Base-by-base conservation (phyloP, 2,113 vertebrate genomes). In the Calypte anna region DNA sequence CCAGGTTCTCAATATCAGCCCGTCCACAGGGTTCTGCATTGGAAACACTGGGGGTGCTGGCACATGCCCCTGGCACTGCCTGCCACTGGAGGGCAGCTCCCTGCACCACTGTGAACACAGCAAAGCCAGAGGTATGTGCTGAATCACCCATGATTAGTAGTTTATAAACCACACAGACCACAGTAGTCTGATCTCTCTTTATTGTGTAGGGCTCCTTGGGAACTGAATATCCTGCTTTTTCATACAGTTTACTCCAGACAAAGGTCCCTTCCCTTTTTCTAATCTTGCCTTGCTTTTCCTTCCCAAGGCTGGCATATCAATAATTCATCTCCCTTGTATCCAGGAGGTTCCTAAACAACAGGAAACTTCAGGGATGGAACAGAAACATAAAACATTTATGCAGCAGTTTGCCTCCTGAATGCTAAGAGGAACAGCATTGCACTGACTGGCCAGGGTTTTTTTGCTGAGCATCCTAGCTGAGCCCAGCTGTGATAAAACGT, bases 301-400 rank as follows among this genome's bases (percentile, higher is more conserved):
- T 94, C 86, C 84, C 91, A 91, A 91, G 89, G 69, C 61, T 95
- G 95, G 92, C 89, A 82, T 86, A 92, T 94, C 96, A 84, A 77
- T 96, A 95, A 97, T 68, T 96, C 92, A 96, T 82, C 91, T 91
- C 51, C n/a, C 81, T 90, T 82, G 93, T 95, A 93, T 83, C 92
- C 91, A 95, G 75, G 93, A 92, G 94, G 93, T 94, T 96, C 95
- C 94, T 92, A 94, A 96, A 95, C 86, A 91, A 92, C 89, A 92
- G 83, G 87, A 92, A 94, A 92, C 95, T 92, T 94, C 57, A 50
- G 75, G 83, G 94, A 90, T 91, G 69, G 91, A 95, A 96, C 81
- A 96, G 94, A 96, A 93, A 90, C 92, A 96, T 97, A 94, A 92
- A 97, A 75, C 88, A 87, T 90, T 79, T 62, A 81, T 70, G 64